Evolutionary conservation across 2,113 vertebrate genomes (phyloP).

Genomic region (Ornithorhynchus anatinus): DNA sequence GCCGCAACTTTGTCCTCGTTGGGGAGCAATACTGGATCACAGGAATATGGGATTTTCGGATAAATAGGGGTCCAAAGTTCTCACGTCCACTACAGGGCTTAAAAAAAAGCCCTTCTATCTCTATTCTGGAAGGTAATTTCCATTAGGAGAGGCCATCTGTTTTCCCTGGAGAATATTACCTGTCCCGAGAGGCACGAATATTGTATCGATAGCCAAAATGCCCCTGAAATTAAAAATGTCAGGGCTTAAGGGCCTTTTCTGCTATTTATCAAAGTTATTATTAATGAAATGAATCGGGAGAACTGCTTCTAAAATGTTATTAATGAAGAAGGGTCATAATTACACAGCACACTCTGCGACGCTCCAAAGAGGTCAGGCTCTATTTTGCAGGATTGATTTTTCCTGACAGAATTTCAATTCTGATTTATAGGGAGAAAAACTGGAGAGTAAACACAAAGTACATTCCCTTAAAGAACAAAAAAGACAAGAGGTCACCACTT

Average conservation of each 20-base stretch:
- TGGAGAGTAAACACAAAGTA: background rate
- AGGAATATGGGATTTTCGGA: too few species aligned
- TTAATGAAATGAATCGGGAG: slow-evolving; percentile 35
- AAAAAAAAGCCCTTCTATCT: too few species aligned
- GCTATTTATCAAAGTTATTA: slow-evolving; percentile 17
- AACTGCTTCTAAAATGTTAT: slow-evolving; percentile 3
- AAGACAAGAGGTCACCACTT: background rate
- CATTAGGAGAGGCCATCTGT: background rate
- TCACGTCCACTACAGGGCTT: too few species aligned
- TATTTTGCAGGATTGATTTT: background rate
- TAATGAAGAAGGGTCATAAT: background rate
- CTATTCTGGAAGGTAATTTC: slow-evolving; percentile 18
- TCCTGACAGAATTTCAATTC: background rate
- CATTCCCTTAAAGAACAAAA: background rate
- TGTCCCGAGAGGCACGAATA: slow-evolving; percentile 4
- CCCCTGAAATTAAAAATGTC: slow-evolving; percentile 9
- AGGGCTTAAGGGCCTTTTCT: background rate
- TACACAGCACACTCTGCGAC: background rate
- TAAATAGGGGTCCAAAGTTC: too few species aligned
- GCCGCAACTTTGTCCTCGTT: too few species aligned
- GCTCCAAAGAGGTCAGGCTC: background rate
- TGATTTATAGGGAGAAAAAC: rapidly evolving
- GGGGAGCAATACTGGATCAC: too few species aligned
- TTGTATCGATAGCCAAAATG: background rate
- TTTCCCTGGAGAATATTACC: slow-evolving; percentile 28